Conservation (phyloP, 2,113 vertebrate genomes). For the Anhinga anhinga region DNA sequence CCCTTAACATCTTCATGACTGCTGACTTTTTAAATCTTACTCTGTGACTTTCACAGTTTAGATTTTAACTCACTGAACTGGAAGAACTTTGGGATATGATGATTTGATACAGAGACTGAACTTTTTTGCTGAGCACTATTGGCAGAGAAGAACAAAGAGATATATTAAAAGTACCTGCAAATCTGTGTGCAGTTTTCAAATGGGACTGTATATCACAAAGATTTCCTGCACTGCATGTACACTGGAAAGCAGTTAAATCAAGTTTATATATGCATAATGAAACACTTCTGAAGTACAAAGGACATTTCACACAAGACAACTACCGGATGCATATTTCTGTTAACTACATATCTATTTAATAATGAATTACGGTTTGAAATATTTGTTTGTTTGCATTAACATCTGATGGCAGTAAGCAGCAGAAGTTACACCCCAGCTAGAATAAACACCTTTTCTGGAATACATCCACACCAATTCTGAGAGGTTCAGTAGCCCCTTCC, state of each 20-base stretch:
- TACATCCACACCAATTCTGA: not conserved
- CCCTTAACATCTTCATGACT: not conserved
- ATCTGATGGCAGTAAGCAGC: not conserved
- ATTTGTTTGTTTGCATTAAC: not conserved
- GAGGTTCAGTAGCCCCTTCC: not conserved
- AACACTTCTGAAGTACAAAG: not conserved
- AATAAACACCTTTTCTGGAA: not conserved
- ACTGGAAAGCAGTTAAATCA: not conserved
- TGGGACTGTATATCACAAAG: not conserved
- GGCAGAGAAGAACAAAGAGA: not conserved
- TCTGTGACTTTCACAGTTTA: not conserved
- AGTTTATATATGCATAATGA: not conserved
- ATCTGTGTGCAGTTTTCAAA: not conserved
- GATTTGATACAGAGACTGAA: not conserved
- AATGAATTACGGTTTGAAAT: not conserved
- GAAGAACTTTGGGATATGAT: not conserved
- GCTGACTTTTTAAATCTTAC: not conserved
- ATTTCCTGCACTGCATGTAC: not conserved
- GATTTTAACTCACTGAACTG: not conserved
- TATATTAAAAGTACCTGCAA: not conserved
- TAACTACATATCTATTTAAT: not conserved
- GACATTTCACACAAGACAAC: not conserved
- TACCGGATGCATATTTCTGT: not conserved
- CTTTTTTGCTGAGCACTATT: not conserved
- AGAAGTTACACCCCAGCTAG: not conserved